Conservation (phyloP, 2,888 invertebrate genomes). For the Himalopsyche japonica region DNA sequence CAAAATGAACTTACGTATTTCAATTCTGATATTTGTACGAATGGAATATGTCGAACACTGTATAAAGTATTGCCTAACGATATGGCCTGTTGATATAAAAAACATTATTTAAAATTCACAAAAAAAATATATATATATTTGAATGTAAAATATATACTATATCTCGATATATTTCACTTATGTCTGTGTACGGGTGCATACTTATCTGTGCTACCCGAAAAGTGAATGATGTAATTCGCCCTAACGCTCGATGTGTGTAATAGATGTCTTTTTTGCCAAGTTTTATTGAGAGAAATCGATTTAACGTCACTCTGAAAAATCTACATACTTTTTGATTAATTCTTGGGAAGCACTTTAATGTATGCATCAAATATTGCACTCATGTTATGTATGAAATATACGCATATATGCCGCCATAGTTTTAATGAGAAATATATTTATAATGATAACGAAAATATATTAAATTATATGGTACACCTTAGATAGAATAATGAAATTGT, state of each 20-base stretch:
- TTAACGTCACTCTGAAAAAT: no score
- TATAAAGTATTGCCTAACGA: not conserved
- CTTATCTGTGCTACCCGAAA: not conserved
- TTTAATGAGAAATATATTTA: conserved; percentile 6
- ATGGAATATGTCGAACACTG: not conserved
- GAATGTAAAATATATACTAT: not conserved
- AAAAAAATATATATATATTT: not conserved
- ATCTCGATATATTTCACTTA: not conserved
- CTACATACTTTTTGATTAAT: not conserved
- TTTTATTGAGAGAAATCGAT: no score
- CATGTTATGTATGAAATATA: not conserved
- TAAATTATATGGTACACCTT: not conserved
- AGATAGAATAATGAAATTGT: not conserved
- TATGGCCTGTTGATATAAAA: not conserved
- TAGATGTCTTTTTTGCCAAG: no score
- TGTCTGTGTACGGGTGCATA: not conserved
- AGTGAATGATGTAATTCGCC: not conserved
- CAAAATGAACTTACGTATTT: not conserved
- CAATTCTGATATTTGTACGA: not conserved
- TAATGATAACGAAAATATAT: not conserved
- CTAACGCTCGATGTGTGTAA: no score
- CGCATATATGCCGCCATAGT: conserved; percentile 13
- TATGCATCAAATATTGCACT: not conserved
- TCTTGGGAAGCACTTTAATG: not conserved
- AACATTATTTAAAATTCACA: not conserved